phyloP scores from a whole-genome alignment of 2,888 invertebrate genomes.

The Ectobius pallidus region DNA sequence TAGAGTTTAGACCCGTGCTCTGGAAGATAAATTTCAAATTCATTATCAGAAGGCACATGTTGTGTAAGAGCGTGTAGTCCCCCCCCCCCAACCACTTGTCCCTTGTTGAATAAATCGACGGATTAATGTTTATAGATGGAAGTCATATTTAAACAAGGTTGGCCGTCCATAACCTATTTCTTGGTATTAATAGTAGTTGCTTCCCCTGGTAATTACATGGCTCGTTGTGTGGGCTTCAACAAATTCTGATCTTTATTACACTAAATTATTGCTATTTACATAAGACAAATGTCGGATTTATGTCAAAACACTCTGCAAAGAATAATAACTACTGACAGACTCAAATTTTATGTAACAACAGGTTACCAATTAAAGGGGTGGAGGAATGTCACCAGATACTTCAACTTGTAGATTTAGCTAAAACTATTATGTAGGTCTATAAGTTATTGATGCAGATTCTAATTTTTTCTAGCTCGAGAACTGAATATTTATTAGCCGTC shows the following conservation, averaged over 20 bases:
- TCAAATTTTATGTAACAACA: not conserved
- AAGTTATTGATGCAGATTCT: too few relatives aligned
- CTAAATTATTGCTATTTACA: slow-evolving; percentile 13
- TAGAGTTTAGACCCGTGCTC: not conserved
- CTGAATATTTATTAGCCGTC: too few relatives aligned
- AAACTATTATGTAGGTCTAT: not conserved
- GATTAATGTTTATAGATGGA: slow-evolving; percentile 2
- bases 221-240: slow-evolving; percentile 22
- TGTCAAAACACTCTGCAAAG: not conserved
- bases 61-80: not conserved
- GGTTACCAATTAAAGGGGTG: not conserved
- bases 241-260: slow-evolving; percentile 15
- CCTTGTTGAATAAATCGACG: not conserved
- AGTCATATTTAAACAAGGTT: not conserved
- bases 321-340: slow-evolving; percentile 22
- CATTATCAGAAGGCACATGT: slow-evolving; percentile 20
- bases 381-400: slow-evolving; percentile 5
- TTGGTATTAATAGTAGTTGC: not conserved
- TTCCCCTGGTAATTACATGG: slow-evolving; percentile 5
- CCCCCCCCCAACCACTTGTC: not conserved
- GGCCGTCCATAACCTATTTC: not conserved
- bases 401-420: not conserved
- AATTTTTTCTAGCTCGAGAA: too few relatives aligned
- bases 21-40: slow-evolving; percentile 26
- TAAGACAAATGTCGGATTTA: slow-evolving; percentile 20